Base-by-base conservation (phyloP, 53 echinoderm and acorn worm species). In the Zoroaster sp. region DNA sequence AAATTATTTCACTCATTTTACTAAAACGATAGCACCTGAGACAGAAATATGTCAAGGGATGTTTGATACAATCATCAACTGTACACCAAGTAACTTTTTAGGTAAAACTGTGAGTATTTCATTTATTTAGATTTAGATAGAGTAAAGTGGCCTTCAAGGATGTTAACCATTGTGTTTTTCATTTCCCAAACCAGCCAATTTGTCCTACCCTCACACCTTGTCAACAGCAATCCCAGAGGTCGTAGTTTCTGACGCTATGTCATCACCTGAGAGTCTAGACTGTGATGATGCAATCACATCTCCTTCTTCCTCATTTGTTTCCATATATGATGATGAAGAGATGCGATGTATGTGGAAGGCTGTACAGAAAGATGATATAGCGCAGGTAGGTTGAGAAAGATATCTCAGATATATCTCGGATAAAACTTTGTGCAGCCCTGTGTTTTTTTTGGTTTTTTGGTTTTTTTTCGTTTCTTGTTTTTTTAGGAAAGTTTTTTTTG, bases 231-330 rank as follows among this genome's bases (percentile, higher is more conserved):
- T 75, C 69, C 92, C 92, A 28, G 80, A 41, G 81, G 88, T 88
- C 1, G 77, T 92, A 21, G 71, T 92, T 75, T 83, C 85, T 34
- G 63, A 77, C 11, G 83, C 49, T 15, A 54, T 72, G 25, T 25
- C 53, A 42, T 67, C 5, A 4, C 37, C 53, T 0, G 8, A 4
- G 10, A 43, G 72, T 11, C 74, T 23, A 40, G 83, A 88, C 9
- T 69, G 74, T 74, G 74, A 74, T 12, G 75, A 63, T 21, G 85
- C 74, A 13, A 83, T 90, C 13, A 83, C 83, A 21, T 65, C 92
- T 15, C 85, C 89, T 33, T 92, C 92, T 10, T 85, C 92, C 17
- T 92, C 92, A 0, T 44, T 89, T 77, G 78, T 92, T 11, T 83
- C 92, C 21, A 88, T 92, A 40, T 85, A 71, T 36, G 65, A 69